Conservation (phyloP, 2,888 invertebrate species). For the Leptopilina drosophilae region DNA sequence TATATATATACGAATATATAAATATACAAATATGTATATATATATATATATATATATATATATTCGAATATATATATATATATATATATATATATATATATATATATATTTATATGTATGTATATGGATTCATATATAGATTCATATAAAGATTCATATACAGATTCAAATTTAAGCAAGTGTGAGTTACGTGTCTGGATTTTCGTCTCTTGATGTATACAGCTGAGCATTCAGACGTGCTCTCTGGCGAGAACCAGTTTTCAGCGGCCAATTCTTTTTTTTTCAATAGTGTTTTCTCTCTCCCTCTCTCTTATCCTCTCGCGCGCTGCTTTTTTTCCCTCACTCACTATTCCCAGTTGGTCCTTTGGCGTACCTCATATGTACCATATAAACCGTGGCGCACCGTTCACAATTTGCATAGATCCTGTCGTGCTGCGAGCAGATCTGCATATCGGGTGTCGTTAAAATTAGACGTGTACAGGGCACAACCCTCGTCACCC, state of each 20-base stretch:
- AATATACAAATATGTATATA: too few relatives aligned
- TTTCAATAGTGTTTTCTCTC: slow-evolving; percentile 41
- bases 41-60: too few relatives aligned
- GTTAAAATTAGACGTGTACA: slow-evolving; percentile 73
- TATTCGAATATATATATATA: too few relatives aligned
- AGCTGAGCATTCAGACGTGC: slow-evolving; percentile 52
- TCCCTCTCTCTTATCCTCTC: slow-evolving; percentile 43
- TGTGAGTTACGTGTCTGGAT: slow-evolving; percentile 53
- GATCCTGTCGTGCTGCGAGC: slow-evolving; percentile 62
- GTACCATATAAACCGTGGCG: slow-evolving; percentile 46
- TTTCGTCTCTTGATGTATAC: slow-evolving; percentile 53
- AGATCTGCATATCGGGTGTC: slow-evolving; percentile 76
- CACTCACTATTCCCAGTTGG: slow-evolving; percentile 53
- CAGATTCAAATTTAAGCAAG: slow-evolving; percentile 47
- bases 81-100: too few relatives aligned
- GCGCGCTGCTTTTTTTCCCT: slow-evolving; percentile 45
- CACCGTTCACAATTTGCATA: slow-evolving; percentile 71
- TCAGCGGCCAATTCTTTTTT: slow-evolving; percentile 57
- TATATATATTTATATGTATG: too few relatives aligned
- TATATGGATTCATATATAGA: too few relatives aligned
- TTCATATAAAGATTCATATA: too few relatives aligned
- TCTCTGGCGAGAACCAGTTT: slow-evolving; percentile 60
- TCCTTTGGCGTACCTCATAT: slow-evolving; percentile 45
- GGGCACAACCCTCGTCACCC: slow-evolving; percentile 56
- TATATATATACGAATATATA: too few relatives aligned